Evolutionary conservation across 2,888 invertebrate species (phyloP), one percentile per base, ranked within the genome.

Genomic region (Eurytoma californica): DNA sequence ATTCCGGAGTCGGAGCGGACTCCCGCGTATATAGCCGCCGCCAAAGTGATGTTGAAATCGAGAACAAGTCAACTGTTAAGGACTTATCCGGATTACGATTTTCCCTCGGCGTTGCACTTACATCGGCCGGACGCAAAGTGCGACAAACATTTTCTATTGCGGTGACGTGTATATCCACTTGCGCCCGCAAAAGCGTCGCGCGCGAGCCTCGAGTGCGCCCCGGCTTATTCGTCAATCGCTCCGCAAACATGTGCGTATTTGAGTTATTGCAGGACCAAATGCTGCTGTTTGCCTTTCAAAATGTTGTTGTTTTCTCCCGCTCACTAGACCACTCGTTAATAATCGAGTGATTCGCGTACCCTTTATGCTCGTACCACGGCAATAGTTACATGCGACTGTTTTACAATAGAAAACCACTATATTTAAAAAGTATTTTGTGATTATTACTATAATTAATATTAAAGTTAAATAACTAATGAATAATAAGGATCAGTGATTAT

Each of bases 81-180:
- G 84, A 86, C 85, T 87, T 84, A 84, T 83, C 83, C 80, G 83
- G 85, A 86, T 86, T 85, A 85, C 83, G 82, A 73, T 73, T 77
- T 77, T 58, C 76, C 24, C 69, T 69, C 47, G 74, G 24, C 67
- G 20, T 58, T 20, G 55, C 14, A 67, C 72, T 75, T 72, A 30
- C 18, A 66, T 66, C 13, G 53, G 39, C 28, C 13, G 47, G 39
- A 18, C 51, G 60, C 67, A 70, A 74, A 74, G 72, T 72, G 66
- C 68, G 63, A 76, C 67, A 80, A 80, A 72, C 67, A 55, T 69
- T 77, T 24, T 80, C 66, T 51, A 65, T 68, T 74, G 79, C 72
- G 77, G 72, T 67, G 66, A 58, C 9, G 49, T 24, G 9, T 16
- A 12, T 72, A 28, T 30, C 30, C 9, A 16, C 18, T 39, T 28